phyloP scores from a whole-genome alignment of 2,888 invertebrate species.

The Aricia artaxerxes region DNA sequence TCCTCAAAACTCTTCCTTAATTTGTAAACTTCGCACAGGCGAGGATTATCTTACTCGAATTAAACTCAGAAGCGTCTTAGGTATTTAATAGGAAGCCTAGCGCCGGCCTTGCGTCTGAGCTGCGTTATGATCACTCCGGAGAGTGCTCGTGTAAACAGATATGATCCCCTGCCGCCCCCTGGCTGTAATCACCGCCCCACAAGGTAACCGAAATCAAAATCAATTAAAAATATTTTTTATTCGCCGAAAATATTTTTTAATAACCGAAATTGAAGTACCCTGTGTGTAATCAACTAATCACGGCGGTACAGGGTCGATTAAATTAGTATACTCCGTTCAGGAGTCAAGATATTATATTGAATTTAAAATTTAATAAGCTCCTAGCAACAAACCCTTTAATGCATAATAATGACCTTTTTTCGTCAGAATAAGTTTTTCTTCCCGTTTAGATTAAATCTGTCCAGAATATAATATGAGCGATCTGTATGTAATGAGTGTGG shows the following conservation, averaged over 20 bases:
- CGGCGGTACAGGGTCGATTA: too few species aligned
- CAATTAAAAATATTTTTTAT: too few species aligned
- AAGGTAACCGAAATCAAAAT: too few species aligned
- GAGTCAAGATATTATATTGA: too few species aligned
- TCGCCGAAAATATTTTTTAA: too few species aligned
- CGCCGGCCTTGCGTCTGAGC: background rate
- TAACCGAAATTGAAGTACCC: too few species aligned
- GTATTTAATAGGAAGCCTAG: background rate
- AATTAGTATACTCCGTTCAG: background rate
- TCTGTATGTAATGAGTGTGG: background rate
- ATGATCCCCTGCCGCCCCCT: background rate
- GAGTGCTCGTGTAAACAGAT: background rate
- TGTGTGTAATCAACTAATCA: too few species aligned
- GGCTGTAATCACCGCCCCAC: background rate
- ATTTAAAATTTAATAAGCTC: too few species aligned
- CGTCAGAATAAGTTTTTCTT: background rate
- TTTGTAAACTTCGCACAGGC: background rate
- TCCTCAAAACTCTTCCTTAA: background rate
- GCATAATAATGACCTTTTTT: background rate
- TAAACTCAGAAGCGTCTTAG: background rate
- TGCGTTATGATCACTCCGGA: background rate
- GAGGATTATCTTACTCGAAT: slow-evolving; percentile 1
- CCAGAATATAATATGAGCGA: background rate
- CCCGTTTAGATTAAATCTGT: background rate
- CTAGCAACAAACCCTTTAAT: background rate